Conservation (phyloP, 1,140 invertebrate genomes). For the Argopecten irradians region DNA sequence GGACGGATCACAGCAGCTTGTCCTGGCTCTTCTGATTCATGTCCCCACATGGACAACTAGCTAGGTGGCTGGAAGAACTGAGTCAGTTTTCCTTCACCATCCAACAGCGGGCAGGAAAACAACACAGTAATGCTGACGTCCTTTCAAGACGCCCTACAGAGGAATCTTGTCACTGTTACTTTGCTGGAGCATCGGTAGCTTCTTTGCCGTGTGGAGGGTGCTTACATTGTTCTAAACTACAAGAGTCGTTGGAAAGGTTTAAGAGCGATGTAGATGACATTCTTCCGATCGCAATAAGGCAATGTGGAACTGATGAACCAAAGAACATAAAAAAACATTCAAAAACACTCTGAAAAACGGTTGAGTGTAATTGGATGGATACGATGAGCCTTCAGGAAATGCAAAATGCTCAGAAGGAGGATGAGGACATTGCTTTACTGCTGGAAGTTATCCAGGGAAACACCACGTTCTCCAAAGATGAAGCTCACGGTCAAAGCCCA, state of each 20-base stretch:
- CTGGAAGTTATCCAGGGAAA: too few relatives aligned
- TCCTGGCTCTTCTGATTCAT: neutral
- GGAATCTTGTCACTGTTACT: neutral
- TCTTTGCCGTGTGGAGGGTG: slow-evolving; percentile 36
- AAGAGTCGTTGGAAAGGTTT: slow-evolving; percentile 16
- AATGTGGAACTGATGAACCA: too few relatives aligned
- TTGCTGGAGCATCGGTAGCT: neutral
- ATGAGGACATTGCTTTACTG: too few relatives aligned
- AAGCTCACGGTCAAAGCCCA: too few relatives aligned
- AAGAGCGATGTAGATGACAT: slow-evolving; percentile 29
- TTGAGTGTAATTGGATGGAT: slow-evolving; percentile 23
- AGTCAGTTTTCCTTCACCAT: neutral
- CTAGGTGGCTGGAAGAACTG: neutral
- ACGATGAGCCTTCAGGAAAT: neutral
- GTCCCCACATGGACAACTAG: neutral
- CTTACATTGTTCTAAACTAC: slow-evolving; percentile 31
- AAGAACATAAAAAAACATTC: neutral
- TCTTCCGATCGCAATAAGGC: neutral
- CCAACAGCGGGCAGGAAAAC: neutral
- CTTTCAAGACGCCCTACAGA: neutral
- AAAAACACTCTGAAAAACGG: neutral
- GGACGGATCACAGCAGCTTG: slow-evolving; percentile 3
- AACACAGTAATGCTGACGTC: neutral
- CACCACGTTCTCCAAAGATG: too few relatives aligned
- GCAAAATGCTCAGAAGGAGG: neutral